Conservation (phyloP, 1,140 invertebrate species). For the Phthorimaea operculella region DNA sequence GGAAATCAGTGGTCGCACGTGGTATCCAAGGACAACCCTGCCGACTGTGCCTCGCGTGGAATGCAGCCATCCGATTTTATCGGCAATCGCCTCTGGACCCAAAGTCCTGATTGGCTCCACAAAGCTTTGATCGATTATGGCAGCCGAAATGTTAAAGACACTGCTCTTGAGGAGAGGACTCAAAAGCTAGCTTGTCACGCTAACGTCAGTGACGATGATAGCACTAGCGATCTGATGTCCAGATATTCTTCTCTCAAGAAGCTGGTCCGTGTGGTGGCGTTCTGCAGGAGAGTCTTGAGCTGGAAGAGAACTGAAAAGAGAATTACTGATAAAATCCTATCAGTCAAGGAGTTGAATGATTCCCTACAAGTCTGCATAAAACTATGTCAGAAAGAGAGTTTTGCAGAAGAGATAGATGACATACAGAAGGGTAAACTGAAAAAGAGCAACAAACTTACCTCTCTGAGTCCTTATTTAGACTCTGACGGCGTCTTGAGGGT, state of each 20-base stretch:
- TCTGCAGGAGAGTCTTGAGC: background rate
- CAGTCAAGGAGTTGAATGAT: background rate
- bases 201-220: background rate
- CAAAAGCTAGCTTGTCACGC: background rate
- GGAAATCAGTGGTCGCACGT: constrained; percentile 47
- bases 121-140: background rate
- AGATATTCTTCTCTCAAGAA: constrained; percentile 15
- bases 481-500: constrained; percentile 8
- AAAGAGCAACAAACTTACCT: background rate
- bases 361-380: background rate
- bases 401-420: background rate
- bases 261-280: constrained; percentile 13
- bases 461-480: constrained; percentile 10
- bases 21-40: constrained; percentile 23
- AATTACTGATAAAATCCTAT: no score
- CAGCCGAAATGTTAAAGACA: background rate
- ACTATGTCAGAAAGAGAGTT: background rate
- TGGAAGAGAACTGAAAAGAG: no score
- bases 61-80: constrained; percentile 14
- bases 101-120: background rate
- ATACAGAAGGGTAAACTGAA: background rate
- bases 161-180: background rate
- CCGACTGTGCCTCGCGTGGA: constrained; percentile 49
- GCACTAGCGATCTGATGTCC: constrained; percentile 11
- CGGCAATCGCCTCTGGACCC: background rate